phyloP scores from a whole-genome alignment of 1,140 invertebrate species.

The Megathymus violae region DNA sequence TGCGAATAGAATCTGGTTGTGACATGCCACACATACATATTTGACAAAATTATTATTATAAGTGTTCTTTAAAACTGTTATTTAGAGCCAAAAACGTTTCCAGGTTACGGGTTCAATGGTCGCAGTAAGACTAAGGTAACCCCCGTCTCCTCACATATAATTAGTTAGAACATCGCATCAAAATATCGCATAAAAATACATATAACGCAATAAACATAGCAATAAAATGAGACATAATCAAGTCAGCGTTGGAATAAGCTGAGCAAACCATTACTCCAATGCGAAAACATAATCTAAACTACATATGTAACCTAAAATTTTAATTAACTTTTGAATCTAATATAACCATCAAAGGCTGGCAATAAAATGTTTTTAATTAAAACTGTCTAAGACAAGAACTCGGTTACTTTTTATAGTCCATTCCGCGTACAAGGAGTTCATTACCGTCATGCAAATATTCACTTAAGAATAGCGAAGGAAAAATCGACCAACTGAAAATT shows the following conservation, averaged over 20 bases:
- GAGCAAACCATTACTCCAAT: constrained; percentile 16
- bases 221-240: constrained; percentile 18
- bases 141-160: too few species aligned
- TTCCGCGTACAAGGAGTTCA: constrained; percentile 48
- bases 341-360: constrained; percentile 37
- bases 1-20: too few species aligned
- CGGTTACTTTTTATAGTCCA: constrained; percentile 51
- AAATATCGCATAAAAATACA: background rate
- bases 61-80: too few species aligned
- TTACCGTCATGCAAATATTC: constrained; percentile 68
- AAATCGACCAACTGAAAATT: constrained; percentile 53
- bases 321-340: constrained; percentile 38
- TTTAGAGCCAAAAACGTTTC: too few species aligned
- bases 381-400: constrained; percentile 50
- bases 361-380: constrained; percentile 55
- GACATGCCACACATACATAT: too few species aligned
- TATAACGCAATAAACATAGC: constrained; percentile 1
- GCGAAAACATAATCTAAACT: constrained; percentile 33
- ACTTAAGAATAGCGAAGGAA: constrained; percentile 51
- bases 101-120: too few species aligned
- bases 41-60: too few species aligned
- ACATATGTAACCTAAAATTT: constrained; percentile 32
- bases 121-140: too few species aligned
- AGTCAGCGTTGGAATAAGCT: constrained; percentile 13
- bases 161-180: too few species aligned